Base-by-base conservation (phyloP, 2,113 vertebrate species). In the Cyprinodon brontotheroides region DNA sequence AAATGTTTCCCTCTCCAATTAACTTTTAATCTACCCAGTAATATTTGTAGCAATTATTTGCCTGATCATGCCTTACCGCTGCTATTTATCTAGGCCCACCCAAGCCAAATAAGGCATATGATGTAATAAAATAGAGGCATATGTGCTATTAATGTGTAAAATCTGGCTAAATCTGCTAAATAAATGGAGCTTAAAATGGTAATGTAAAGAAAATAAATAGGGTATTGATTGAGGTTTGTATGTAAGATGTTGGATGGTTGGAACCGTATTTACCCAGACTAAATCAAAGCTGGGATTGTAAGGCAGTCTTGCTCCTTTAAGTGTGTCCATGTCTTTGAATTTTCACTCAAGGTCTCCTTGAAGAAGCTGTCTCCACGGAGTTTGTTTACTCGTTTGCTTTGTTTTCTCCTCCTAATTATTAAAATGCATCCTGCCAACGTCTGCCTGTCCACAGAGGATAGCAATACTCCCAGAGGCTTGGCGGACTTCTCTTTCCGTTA, bases 351-450 rank as follows among this genome's bases (percentile, higher is more conserved):
- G 68, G 79, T 79, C 74, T 79, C 48, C 20, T 70, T 64, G 66
- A 79, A 77, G 65, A 69, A 57, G 60, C 62, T 65, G 53, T 62
- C 68, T 73, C 65, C 45, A 48, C 50, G 63, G 66, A 57, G 22
- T 20, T 87, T 83, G 81, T 71, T 74, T 87, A 67, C 61, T 69
- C 70, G 68, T 41, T 67, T 76, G 40, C 50, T 86, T 71, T 78
- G 53, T 72, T 82, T 86, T 87, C 64, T 81, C 61, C 77, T 39
- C 53, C 75, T 78, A 77, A 78, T 38, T 15, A 15, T 43, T 78
- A 62, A 75, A 81, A 65, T 74, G 47, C 29, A 63, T 82, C 38
- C 59, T 77, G 50, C 53, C 43, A 75, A 71, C 29, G 70, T 78
- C 64, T 60, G 3, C n/a, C 67, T 70, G 66, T 64, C 84, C 63